These are phyloP conservation scores for Tachysurus vachellii DNA, from an alignment of 2,113 vertebrate genomes.

Conservation along the genomic window DNA sequence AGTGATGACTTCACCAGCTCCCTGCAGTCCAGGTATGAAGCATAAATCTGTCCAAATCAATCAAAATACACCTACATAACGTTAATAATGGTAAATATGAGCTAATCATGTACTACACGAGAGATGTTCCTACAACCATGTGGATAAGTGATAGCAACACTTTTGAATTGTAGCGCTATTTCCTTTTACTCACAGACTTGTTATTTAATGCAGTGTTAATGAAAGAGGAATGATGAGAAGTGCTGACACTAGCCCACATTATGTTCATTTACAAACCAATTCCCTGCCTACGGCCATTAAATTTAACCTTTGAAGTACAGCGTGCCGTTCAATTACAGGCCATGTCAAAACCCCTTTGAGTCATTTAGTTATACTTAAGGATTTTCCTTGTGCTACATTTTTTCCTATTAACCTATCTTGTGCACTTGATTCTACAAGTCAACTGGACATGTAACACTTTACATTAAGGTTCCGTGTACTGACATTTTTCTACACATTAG, in stretches of 20 bases:
- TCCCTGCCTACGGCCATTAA: conserved; percentile 12
- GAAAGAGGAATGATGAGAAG: conserved; percentile 22
- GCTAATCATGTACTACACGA: neutral
- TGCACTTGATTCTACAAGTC: neutral
- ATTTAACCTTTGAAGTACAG: conserved; percentile 5
- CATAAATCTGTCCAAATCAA: neutral
- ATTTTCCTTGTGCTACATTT: neutral
- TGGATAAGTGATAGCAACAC: conserved; percentile 10
- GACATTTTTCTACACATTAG: neutral
- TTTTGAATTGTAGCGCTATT: neutral
- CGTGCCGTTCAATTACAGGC: conserved; percentile 5
- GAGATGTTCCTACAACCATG: neutral
- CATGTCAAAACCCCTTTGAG: conserved; percentile 8
- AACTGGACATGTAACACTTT: neutral
- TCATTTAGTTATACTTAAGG: conserved; percentile 6
- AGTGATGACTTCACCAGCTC: conserved; percentile 60
- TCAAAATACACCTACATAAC: neutral
- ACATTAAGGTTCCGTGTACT: neutral
- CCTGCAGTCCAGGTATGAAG: conserved; percentile 67
- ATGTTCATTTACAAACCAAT: conserved; percentile 35
- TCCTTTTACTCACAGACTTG: neutral
- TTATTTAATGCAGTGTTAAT: conserved; percentile 23
- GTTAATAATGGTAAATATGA: neutral
- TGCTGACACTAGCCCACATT: conserved; percentile 26
- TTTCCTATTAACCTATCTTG: neutral